Base-by-base conservation (phyloP, 2,888 invertebrate genomes). In the Caenorhabditis sinica region DNA sequence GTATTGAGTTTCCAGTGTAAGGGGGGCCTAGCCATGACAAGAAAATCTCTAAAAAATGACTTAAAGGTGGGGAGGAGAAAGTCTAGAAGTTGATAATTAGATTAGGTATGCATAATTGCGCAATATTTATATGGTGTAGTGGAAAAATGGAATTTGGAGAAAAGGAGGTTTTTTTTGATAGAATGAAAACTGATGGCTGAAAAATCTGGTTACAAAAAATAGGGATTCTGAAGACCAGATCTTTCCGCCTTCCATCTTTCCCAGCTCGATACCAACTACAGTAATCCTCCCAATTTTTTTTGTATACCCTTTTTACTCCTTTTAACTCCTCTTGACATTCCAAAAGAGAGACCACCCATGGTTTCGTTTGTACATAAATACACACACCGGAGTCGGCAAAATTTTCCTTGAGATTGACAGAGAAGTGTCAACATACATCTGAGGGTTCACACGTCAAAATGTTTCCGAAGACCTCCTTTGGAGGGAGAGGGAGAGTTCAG, bases 401-500 rank as follows among this genome's bases (percentile, higher is more conserved):
- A 45, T 69, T 33, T n/a, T 36, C 45, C n/a, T 11, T 33, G 15
- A 30, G 45, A 56, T 45, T 49, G 73, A 73, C 73, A 61, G 73
- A 49, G 61, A 63, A 73, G 30, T 61, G 73, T 61, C 60, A 73
- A 73, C 51, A 73, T 11, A 43, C 23, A 49, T 28, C 3, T 17
- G 23, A 11, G 23, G 36, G 68, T 68, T 51, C 53, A 53, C 51
- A 68, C 68, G 53, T 68, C 68, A 51, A 68, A 68, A 36, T n/a
- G n/a, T n/a, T n/a, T n/a, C n/a, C 40, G 13, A 43, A n/a, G n/a
- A n/a, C n/a, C 5, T 13, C 17, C 28, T 63, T 49, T 25, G 28
- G 28, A 28, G 30, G 28, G 51, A 49, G 45, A 43, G 28, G 20
- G 20, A 8, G 20, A 49, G 20, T 20, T n/a, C 20, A 49, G 5